Percentiles rank a stretch among this genome's conserved stretches.
phyloP scores from a whole-genome alignment of 2,113 vertebrate species.

The Varanus komodoensis region DNA sequence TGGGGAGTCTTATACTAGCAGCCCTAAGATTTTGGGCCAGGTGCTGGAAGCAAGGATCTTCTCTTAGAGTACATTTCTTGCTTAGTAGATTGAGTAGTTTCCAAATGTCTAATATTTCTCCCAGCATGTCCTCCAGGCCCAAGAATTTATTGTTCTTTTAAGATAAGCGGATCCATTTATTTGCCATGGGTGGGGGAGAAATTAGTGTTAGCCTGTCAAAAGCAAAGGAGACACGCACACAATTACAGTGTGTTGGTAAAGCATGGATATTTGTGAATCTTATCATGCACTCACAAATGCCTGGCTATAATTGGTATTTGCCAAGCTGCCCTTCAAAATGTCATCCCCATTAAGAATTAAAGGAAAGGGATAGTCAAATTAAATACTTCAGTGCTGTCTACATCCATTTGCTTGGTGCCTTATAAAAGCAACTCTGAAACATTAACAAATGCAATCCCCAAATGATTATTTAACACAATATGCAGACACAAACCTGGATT shows the following conservation, averaged over 20 bases:
- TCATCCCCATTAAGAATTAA: background rate
- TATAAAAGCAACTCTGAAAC: background rate
- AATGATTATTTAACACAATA: background rate
- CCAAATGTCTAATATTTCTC: background rate
- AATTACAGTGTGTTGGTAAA: constrained; percentile 2
- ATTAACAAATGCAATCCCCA: background rate
- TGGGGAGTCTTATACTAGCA: background rate
- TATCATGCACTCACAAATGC: background rate
- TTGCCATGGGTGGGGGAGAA: background rate
- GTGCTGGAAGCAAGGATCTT: background rate
- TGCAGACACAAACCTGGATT: background rate
- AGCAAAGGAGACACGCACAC: background rate
- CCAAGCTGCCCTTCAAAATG: constrained; percentile 5
- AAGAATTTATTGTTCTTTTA: background rate
- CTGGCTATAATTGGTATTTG: constrained; percentile 12
- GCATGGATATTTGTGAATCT: constrained; percentile 16
- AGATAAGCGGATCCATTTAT: constrained; percentile 8
- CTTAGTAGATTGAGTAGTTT: background rate
- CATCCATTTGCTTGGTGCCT: background rate
- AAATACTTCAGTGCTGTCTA: background rate
- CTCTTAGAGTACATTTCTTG: background rate
- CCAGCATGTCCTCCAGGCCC: background rate
- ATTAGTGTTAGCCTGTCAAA: background rate
- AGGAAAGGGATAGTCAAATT: constrained; percentile 1
- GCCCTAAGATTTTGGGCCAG: background rate